A percentile compares a stretch with the other conserved stretches of the same genome.
phyloP scores from a whole-genome alignment of 2,888 invertebrate genomes.

The Stenodera caucasica region DNA sequence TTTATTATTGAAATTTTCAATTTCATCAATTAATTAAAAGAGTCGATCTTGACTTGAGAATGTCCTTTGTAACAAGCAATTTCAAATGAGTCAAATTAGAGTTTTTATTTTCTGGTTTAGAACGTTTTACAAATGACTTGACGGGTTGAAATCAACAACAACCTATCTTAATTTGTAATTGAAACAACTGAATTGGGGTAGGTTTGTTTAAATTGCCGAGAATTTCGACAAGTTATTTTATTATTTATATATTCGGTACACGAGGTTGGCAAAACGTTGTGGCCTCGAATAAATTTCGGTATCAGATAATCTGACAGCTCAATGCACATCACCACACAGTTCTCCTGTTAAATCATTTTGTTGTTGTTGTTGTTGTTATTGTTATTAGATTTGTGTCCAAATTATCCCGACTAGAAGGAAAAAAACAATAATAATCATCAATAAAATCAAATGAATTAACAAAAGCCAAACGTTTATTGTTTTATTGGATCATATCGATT shows the following conservation, averaged over 20 bases:
- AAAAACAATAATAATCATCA: too few species aligned
- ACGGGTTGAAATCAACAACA: background rate
- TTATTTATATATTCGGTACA: conserved; percentile 34
- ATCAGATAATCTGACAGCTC: conserved; percentile 33
- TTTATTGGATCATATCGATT: background rate
- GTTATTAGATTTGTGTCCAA: background rate
- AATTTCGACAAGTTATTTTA: conserved; percentile 28
- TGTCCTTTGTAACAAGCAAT: background rate
- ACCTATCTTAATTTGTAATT: conserved; percentile 12
- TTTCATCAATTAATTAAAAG: too few species aligned
- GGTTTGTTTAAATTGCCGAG: conserved; percentile 22
- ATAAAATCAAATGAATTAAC: background rate
- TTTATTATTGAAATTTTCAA: too few species aligned
- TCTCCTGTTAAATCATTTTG: conserved; percentile 25
- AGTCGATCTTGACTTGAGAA: too few species aligned
- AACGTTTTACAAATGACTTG: background rate
- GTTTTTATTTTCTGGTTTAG: background rate
- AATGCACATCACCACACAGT: conserved; percentile 27
- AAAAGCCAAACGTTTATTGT: background rate
- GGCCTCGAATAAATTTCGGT: conserved; percentile 33
- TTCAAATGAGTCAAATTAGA: background rate
- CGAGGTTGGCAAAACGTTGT: conserved; percentile 26
- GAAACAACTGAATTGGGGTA: conserved; percentile 11
- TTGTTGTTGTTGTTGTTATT: conserved; percentile 7
- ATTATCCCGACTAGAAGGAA: background rate